Conservation (phyloP, 1,140 invertebrate genomes). For the Drosophila lacteicornis region DNA sequence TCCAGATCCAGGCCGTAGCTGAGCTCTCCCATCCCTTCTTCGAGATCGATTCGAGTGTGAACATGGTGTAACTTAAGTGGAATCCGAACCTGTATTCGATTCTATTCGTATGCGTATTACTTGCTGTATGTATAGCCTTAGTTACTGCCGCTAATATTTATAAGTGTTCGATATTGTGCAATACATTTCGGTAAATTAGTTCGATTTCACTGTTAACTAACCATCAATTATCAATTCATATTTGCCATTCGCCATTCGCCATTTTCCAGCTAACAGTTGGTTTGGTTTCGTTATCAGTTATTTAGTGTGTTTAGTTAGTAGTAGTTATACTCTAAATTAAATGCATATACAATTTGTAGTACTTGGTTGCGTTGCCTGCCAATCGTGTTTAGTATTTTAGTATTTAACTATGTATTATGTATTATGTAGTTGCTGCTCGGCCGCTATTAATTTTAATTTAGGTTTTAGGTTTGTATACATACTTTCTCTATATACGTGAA, state of each 20-base stretch:
- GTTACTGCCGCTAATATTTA: constrained; percentile 66
- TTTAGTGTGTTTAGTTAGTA: constrained; percentile 49
- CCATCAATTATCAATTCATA: constrained; percentile 68
- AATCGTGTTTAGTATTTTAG: constrained; percentile 54
- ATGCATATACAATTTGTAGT: constrained; percentile 81
- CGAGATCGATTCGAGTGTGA: constrained; percentile 19
- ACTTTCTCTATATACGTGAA: constrained; percentile 51
- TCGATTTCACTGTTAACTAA: constrained; percentile 64
- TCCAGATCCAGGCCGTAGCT: constrained; percentile 53
- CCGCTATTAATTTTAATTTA: constrained; percentile 76
- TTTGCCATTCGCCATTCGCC: constrained; percentile 41
- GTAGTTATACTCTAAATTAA: constrained; percentile 66
- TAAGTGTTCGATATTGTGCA: constrained; percentile 83
- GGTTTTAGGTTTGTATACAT: constrained; percentile 59
- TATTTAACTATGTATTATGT: constrained; percentile 58
- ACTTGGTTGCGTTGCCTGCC: constrained; percentile 63
- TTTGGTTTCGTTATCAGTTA: constrained; percentile 38
- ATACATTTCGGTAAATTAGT: constrained; percentile 83
- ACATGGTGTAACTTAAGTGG: constrained; percentile 16
- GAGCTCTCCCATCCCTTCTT: constrained; percentile 30
- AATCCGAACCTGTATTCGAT: constrained; percentile 38
- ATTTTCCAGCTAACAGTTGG: constrained; percentile 45
- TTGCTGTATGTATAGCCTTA: constrained; percentile 41
- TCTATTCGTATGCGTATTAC: constrained; percentile 46
- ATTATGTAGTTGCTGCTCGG: constrained; percentile 70